Evolutionary conservation across 2,888 invertebrate genomes (phyloP).

Genomic region (Frankliniella fusca): DNA sequence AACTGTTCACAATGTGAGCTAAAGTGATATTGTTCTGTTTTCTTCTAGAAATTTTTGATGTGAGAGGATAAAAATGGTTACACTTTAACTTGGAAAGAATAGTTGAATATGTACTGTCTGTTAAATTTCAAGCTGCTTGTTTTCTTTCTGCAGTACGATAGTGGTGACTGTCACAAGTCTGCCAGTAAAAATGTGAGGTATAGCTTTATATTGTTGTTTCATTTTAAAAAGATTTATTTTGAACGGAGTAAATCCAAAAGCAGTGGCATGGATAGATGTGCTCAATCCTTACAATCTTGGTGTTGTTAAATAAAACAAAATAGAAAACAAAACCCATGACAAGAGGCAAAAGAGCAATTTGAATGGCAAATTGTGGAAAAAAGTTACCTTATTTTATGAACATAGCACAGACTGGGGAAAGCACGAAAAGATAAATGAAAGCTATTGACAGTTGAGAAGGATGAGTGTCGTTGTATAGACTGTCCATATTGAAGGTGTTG

Average conservation of each 20-base stretch:
- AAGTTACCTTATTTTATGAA: not conserved
- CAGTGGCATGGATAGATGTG: constrained; percentile 5
- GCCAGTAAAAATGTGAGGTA: not conserved
- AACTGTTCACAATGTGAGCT: constrained; percentile 8
- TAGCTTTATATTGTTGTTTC: not conserved
- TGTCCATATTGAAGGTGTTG: not conserved
- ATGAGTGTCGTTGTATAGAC: not conserved
- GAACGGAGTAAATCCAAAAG: constrained; percentile 4
- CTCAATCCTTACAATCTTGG: constrained; percentile 19
- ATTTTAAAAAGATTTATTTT: not conserved
- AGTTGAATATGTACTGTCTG: not conserved
- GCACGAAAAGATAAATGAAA: not conserved
- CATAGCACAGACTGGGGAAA: not conserved
- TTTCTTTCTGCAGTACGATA: no score
- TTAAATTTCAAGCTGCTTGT: no score
- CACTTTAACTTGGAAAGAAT: not conserved
- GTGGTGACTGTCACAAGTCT: not conserved
- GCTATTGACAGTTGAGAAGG: not conserved
- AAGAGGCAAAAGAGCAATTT: not conserved
- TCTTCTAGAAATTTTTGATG: not conserved
- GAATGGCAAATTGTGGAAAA: not conserved
- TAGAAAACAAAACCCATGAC: not conserved
- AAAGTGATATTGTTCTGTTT: constrained; percentile 2
- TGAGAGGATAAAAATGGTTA: not conserved
- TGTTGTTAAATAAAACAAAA: not conserved